Conservation (phyloP, 2,113 vertebrate species). For the Lampris incognitus region DNA sequence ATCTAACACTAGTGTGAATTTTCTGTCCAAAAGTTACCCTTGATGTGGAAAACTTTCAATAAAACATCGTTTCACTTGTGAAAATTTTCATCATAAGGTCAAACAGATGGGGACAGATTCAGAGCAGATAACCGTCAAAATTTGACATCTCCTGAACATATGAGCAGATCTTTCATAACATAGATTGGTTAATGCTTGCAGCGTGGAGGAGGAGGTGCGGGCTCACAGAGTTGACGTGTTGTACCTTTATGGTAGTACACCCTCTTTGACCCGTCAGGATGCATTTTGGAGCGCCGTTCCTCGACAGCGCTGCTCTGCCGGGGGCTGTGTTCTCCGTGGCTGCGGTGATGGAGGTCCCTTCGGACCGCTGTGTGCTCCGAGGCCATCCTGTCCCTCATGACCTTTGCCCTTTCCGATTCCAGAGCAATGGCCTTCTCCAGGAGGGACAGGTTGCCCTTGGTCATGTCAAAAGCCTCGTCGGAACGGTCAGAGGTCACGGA, state of each 20-base stretch:
- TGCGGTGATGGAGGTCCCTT: constrained; percentile 80
- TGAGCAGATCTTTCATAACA: not conserved
- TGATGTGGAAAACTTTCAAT: no score
- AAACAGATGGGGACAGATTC: no score
- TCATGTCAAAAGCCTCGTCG: constrained; percentile 98
- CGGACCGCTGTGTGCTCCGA: constrained; percentile 84
- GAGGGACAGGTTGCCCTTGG: constrained; percentile 97
- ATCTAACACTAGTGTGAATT: no score
- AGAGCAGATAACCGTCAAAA: no score
- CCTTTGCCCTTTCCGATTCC: constrained; percentile 95
- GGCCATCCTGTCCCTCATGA: constrained; percentile 95
- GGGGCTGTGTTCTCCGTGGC: constrained; percentile 90
- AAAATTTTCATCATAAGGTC: no score
- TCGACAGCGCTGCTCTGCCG: constrained; percentile 88
- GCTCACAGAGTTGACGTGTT: no score
- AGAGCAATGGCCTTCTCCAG: constrained; percentile 99
- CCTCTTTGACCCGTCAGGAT: constrained; percentile 94
- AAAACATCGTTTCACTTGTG: no score
- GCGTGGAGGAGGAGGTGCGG: constrained; percentile 3
- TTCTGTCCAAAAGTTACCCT: no score
- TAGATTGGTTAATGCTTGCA: not conserved
- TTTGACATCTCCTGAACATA: not conserved
- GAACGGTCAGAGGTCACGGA: constrained; percentile 95
- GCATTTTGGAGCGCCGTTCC: constrained; percentile 90
- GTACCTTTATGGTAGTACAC: constrained; percentile 98